Base-by-base conservation (phyloP, 1,140 invertebrate species). In the Orius laevigatus region DNA sequence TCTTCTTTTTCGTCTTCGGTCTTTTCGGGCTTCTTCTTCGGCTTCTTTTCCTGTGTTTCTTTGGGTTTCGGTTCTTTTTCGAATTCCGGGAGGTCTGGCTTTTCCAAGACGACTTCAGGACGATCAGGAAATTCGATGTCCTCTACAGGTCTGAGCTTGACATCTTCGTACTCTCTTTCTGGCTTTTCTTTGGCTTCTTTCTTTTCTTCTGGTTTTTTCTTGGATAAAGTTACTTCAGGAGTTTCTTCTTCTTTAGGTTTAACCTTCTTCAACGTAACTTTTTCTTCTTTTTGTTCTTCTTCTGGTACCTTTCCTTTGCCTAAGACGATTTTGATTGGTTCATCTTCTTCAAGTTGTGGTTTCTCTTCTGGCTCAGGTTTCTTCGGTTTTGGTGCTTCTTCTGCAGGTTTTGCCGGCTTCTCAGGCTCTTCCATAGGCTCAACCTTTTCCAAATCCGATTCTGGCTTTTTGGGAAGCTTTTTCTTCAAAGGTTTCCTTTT, bases 381-480 rank as follows among this genome's bases (percentile, higher is more conserved):
- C 16, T 55, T 51, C 52, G 51, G 60, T 56, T 42, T 9, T 45
- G 56, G 45, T 41, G 53, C 6, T 50, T 31, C 50, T 55, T 59
- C 10, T 57, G 14, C 14, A 16, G 55, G 56, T 15, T 70, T 63
- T 53, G 65, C 62, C 44, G 64, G 67, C 43, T 71, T 51, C 53
- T 66, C 65, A n/a, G 48, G 53, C 18, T 45, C 49, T 48, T 51
- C 56, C 49, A 46, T 48, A 4, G 62, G 62, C 49, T 56, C 55
- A 10, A 55, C 36, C 39, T 56, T 45, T 35, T 52, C 43, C 20
- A 53, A 44, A 41, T 58, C 53, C 10, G 39, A n/a, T 38, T 60
- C 56, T 47, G 68, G 65, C 57, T 69, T 65, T 59, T 69, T 61
- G 5, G 57, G 47, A 1, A 59, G 54, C 49, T 62, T 62, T 9